Evolutionary conservation across 2,888 invertebrate genomes (phyloP).

Genomic region (Amphipyra berbera): DNA sequence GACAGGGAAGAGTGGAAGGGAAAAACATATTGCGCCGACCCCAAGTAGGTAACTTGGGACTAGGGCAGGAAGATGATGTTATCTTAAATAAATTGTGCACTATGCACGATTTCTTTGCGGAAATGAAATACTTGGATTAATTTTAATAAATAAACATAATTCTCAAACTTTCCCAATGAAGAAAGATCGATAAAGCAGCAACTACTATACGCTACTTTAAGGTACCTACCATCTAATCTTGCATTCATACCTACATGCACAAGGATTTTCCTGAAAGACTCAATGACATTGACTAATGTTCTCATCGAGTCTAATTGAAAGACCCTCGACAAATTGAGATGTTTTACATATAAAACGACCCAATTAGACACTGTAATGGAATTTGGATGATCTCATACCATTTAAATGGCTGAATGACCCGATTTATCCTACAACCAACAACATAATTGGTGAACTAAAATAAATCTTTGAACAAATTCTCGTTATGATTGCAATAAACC

Average conservation of each 20-base stretch:
- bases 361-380: conserved; percentile 13
- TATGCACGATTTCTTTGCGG: no score
- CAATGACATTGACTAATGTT: conserved; percentile 4
- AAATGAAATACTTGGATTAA: no score
- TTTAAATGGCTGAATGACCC: conserved; percentile 20
- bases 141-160: not conserved
- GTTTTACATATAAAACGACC: conserved; percentile 9
- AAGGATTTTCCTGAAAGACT: not conserved
- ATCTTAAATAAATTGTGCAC: no score
- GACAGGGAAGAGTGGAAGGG: no score
- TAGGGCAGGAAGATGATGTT: no score
- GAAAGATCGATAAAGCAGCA: no score
- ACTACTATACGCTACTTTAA: no score
- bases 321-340: conserved; percentile 14
- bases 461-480: conserved; percentile 51
- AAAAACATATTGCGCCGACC: no score
- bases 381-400: conserved; percentile 31
- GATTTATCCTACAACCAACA: conserved; percentile 30
- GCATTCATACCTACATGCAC: not conserved
- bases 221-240: no score
- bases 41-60: no score
- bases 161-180: no score
- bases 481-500: conserved; percentile 68
- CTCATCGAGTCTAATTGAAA: not conserved
- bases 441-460: conserved; percentile 39